Percentiles rank a stretch among this genome's conserved stretches.
Conservation (phyloP, 2,888 invertebrate genomes). For the Acronicta leporina region DNA sequence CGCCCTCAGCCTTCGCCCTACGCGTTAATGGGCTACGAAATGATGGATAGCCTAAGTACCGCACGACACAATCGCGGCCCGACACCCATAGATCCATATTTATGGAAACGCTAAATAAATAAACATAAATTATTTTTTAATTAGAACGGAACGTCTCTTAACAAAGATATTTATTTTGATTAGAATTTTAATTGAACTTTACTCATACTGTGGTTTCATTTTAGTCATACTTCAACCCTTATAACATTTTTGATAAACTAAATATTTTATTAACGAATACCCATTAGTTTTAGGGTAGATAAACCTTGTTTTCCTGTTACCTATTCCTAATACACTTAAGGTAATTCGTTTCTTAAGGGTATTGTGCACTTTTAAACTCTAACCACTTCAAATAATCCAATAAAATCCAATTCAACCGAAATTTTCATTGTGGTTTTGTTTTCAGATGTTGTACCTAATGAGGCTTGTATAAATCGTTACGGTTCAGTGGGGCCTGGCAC, state of each 20-base stretch:
- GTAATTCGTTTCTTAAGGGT: constrained; percentile 22
- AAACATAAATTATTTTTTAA: constrained; percentile 52
- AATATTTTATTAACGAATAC: background rate
- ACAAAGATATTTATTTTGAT: constrained; percentile 21
- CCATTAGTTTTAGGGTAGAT: background rate
- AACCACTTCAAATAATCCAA: constrained; percentile 36
- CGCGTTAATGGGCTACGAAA: constrained; percentile 77
- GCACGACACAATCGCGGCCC: constrained; percentile 66
- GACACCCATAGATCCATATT: constrained; percentile 63
- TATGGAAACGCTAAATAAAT: constrained; percentile 47
- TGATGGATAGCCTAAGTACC: constrained; percentile 79
- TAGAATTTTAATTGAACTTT: background rate
- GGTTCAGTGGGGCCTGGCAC: constrained; percentile 46
- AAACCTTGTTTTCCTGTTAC: background rate
- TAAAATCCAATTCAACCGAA: constrained; percentile 22
- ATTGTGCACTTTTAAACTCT: constrained; percentile 5
- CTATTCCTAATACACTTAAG: constrained; percentile 27
- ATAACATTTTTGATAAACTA: constrained; percentile 1
- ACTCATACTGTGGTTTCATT: background rate
- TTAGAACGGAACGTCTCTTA: constrained; percentile 22
- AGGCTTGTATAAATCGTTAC: constrained; percentile 47
- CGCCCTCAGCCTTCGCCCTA: constrained; percentile 74
- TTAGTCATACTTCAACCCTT: constrained; percentile 2
- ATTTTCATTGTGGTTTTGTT: constrained; percentile 37
- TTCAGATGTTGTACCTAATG: constrained; percentile 46